Evolutionary conservation across 2,888 invertebrate species (phyloP).

Genomic region (Siphonodentalium dalli): DNA sequence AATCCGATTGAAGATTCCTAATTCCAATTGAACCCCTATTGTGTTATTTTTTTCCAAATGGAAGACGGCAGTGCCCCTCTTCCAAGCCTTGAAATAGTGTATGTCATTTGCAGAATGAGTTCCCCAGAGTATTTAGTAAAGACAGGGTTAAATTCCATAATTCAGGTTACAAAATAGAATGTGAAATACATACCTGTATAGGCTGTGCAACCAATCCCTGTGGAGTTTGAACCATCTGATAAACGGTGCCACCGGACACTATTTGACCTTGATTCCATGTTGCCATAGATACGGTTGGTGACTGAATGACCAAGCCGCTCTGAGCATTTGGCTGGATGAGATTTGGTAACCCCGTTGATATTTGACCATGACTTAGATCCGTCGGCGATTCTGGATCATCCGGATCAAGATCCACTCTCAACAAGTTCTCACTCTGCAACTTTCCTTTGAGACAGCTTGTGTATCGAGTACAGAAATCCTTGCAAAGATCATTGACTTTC

Average conservation of each 20-base stretch:
- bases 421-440: conserved; percentile 62
- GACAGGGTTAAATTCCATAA: not conserved
- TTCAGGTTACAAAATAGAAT: not conserved
- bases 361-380: conserved; percentile 7
- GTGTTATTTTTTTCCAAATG: no score
- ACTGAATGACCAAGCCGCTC: conserved; percentile 52
- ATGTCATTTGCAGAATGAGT: no score
- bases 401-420: conserved; percentile 48
- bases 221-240: conserved; percentile 68
- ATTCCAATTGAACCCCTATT: no score
- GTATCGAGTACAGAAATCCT: conserved; percentile 93
- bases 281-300: conserved; percentile 51
- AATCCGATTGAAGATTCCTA: no score
- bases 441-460: conserved; percentile 83
- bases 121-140: no score
- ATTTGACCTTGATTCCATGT: conserved; percentile 62
- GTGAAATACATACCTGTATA: conserved; percentile 57
- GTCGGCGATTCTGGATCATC: conserved; percentile 29
- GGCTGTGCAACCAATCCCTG: conserved; percentile 67
- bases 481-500: conserved; percentile 92
- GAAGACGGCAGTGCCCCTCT: no score
- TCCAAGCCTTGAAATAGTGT: no score
- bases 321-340: conserved; percentile 27
- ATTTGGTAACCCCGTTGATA: conserved; percentile 25
- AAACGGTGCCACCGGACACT: conserved; percentile 65